These are phyloP conservation scores for Cebidichthys violaceus DNA, from an alignment of 2,113 vertebrate genomes.

Conservation along the genomic window DNA sequence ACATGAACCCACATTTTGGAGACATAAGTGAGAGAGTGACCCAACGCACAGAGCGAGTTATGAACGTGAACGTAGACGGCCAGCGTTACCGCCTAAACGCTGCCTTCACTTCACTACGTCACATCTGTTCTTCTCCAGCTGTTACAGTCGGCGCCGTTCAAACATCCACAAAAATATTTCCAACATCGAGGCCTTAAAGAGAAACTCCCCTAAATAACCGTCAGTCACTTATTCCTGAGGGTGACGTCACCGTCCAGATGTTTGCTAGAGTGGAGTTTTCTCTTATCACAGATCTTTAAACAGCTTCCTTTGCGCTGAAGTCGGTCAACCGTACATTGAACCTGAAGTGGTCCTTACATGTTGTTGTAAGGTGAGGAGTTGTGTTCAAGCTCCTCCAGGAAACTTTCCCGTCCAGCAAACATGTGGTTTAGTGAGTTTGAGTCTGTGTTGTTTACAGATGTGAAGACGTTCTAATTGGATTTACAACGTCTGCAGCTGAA, in stretches of 20 bases:
- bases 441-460: neutral
- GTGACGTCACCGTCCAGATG: constrained; percentile 5
- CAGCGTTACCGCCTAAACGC: neutral
- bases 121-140: constrained; percentile 39
- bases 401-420: neutral
- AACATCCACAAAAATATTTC: neutral
- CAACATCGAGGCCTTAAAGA: constrained; percentile 3
- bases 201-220: constrained; percentile 1
- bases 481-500: neutral
- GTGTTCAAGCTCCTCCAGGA: too few species aligned
- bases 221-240: constrained; percentile 3
- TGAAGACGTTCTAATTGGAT: neutral
- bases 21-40: too few species aligned
- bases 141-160: neutral
- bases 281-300: neutral
- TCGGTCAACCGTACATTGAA: neutral
- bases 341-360: neutral
- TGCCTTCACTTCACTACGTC: constrained; percentile 13
- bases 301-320: neutral
- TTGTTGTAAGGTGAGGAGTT: neutral
- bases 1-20: too few species aligned
- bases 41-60: neutral
- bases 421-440: neutral
- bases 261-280: neutral
- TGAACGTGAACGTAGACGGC: neutral